These are phyloP conservation scores for Protobothrops mucrosquamatus DNA, from an alignment of 2,113 vertebrate genomes.

Conservation along the genomic window DNA sequence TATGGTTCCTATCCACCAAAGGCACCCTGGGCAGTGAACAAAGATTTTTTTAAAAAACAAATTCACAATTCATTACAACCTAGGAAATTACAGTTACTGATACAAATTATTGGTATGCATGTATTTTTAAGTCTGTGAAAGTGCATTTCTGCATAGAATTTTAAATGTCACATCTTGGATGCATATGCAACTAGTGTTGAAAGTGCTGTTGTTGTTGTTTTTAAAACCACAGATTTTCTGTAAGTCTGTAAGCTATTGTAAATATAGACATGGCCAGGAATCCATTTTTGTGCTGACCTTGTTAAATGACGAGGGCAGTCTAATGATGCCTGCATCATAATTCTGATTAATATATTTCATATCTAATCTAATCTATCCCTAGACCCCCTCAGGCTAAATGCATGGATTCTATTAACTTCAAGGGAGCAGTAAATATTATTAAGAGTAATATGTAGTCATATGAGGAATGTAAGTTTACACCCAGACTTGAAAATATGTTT, in stretches of 20 bases:
- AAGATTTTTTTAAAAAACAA: not conserved
- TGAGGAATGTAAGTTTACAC: rapidly evolving
- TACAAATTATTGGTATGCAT: not conserved
- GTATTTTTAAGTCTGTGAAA: not conserved
- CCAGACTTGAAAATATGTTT: not conserved
- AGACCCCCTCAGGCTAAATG: not conserved
- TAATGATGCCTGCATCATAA: not conserved
- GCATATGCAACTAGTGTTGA: not conserved
- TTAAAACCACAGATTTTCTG: not conserved
- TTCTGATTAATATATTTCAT: not conserved
- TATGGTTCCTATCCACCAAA: not conserved
- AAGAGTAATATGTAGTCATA: not conserved
- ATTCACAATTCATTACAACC: not conserved
- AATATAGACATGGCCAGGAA: too few relatives aligned
- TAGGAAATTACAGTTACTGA: not conserved
- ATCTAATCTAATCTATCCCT: not conserved
- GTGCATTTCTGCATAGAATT: not conserved
- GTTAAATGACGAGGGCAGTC: not conserved
- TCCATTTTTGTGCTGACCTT: not conserved
- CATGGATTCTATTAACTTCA: not conserved
- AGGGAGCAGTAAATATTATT: not conserved
- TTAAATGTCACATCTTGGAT: not conserved
- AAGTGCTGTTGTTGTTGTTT: not conserved
- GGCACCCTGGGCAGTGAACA: not conserved
- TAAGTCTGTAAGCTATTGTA: not conserved